Evolutionary conservation across 2,888 invertebrate genomes (phyloP), one percentile per base, ranked within the genome.

Genomic region (Endomychus coccineus): DNA sequence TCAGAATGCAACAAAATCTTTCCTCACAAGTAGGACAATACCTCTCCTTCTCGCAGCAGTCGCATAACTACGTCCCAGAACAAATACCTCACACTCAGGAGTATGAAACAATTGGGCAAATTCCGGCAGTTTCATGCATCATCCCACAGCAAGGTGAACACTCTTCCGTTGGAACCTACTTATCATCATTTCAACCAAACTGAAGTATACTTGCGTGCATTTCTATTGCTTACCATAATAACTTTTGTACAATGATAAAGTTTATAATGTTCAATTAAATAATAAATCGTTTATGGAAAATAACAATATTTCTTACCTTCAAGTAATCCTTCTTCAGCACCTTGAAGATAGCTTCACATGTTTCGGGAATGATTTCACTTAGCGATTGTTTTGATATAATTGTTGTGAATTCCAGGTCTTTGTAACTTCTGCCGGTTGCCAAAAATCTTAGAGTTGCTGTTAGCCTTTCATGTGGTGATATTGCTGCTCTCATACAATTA

Each of bases 381-480:
- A 56, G 30, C 23, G 52, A 39, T 43, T 52, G 52, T 32, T 47
- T 43, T 33, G 52, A 54, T 39, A 54, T 55, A 25, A 49, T 48
- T 28, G 49, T 46, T 32, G 53, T 42, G 42, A 48, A 54, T 40
- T 55, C 46, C 16, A 55, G 44, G 41, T 48, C 45, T 30, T 39
- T 39, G 42, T 52, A 57, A 24, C 48, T 46, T 37, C 51, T 50
- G 35, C 56, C 54, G 39, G 52, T 52, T 39, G 49, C 49, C 39
- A 52, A 42, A 48, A 50, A 53, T 44, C 48, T 39, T 25, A 52
- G 33, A 16, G 50, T 50, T 30, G 43, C 51, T 40, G 44, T 41
- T 34, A 52, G 44, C 38, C 51, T 41, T 45, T 55, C 53, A 42
- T 54, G 48, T 42, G 50, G 49, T 35, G 45, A 40, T 39, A 52